These are phyloP conservation scores for Channa argus DNA, from an alignment of 2,113 vertebrate species.

Conservation along the genomic window DNA sequence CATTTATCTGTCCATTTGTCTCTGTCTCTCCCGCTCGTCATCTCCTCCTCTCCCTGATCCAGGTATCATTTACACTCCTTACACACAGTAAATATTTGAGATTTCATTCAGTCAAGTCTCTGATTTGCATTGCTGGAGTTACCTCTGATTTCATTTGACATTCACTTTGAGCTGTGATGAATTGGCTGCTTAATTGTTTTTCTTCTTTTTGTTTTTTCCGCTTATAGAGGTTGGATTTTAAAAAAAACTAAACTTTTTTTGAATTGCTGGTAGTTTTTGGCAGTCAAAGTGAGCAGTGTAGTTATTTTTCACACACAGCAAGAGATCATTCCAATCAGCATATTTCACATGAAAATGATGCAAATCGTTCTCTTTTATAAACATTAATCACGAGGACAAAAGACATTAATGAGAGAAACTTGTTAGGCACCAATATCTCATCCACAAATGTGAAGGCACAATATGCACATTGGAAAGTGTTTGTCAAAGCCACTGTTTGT, in stretches of 20 bases:
- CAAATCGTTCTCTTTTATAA: constrained; percentile 45
- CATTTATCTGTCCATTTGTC: constrained; percentile 65
- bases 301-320: constrained; percentile 12
- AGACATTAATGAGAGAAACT: constrained; percentile 36
- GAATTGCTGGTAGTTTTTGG: constrained; percentile 22
- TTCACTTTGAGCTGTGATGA: constrained; percentile 56
- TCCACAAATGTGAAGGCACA: background rate
- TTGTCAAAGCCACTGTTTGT: constrained; percentile 12
- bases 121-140: constrained; percentile 56
- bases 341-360: constrained; percentile 46
- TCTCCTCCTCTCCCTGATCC: constrained; percentile 40
- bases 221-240: constrained; percentile 17
- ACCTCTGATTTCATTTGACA: constrained; percentile 30
- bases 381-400: constrained; percentile 30
- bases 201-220: background rate
- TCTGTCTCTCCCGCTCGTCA: constrained; percentile 22
- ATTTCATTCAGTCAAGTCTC: constrained; percentile 35
- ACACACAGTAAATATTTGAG: constrained; percentile 50
- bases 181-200: constrained; percentile 34
- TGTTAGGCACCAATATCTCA: constrained; percentile 10
- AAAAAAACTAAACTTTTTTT: constrained; percentile 34
- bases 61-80: constrained; percentile 38
- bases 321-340: constrained; percentile 43
- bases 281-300: constrained; percentile 2
- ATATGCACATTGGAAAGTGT: constrained; percentile 6